Evolutionary conservation across 2,888 invertebrate genomes (phyloP).

Genomic region (Pachliopta kotzebuea): DNA sequence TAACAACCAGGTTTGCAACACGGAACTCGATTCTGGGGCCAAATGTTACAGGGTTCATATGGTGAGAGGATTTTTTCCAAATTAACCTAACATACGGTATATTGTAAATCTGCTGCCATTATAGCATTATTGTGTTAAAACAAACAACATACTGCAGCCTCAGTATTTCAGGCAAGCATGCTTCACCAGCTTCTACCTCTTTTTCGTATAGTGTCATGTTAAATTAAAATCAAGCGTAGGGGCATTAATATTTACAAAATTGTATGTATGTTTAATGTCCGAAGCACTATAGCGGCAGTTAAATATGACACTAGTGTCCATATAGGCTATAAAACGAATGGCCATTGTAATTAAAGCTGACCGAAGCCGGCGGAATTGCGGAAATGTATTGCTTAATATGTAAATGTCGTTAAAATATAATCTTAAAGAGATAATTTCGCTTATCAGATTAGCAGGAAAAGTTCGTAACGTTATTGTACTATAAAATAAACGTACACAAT

Average conservation of each 20-base stretch:
- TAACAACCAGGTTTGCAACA: no score
- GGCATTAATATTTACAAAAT: not conserved
- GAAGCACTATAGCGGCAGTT: not conserved
- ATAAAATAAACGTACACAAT: not conserved
- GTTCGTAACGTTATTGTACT: slow-evolving; percentile 2
- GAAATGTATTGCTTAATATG: slow-evolving; percentile 21
- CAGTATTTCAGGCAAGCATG: no score
- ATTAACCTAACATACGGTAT: no score
- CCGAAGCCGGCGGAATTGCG: slow-evolving; percentile 1
- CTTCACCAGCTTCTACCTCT: no score
- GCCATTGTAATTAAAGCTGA: slow-evolving; percentile 6
- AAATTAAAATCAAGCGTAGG: not conserved
- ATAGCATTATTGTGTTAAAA: no score
- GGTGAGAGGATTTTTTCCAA: no score
- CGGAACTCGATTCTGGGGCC: no score
- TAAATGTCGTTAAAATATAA: slow-evolving; percentile 13
- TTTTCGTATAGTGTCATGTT: no score
- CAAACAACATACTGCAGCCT: no score
- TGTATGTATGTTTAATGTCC: not conserved
- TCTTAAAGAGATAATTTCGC: slow-evolving; percentile 22
- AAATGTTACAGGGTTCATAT: no score
- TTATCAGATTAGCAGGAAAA: slow-evolving; percentile 26
- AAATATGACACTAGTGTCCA: not conserved
- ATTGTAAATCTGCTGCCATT: no score
- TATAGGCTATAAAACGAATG: not conserved